Conservation (phyloP, 92 coral and sea anemone species). For the Actinostola sp. region DNA sequence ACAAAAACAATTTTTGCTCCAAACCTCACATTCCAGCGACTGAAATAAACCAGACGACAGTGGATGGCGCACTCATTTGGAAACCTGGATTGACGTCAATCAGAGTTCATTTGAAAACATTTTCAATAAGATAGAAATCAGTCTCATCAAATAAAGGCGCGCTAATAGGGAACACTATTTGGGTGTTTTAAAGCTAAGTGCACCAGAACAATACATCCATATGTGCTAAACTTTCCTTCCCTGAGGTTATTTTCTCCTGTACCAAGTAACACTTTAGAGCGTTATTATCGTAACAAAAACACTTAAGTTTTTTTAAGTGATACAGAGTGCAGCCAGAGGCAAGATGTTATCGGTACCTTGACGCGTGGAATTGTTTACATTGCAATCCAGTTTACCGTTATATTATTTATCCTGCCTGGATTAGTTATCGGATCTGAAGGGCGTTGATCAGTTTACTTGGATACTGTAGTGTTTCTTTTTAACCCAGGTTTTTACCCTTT, state of each 20-base stretch:
- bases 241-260: slow-evolving; percentile 14
- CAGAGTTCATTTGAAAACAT: neutral
- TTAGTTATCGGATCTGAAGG: no score
- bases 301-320: slow-evolving; percentile 17
- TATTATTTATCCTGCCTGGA: no score
- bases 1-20: neutral
- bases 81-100: neutral
- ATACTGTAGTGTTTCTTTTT: neutral
- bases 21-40: neutral
- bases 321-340: slow-evolving; percentile 29
- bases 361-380: slow-evolving; percentile 26
- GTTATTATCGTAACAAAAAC: slow-evolving; percentile 30
- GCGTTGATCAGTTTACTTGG: neutral
- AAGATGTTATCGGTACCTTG: slow-evolving; percentile 10
- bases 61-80: neutral
- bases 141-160: neutral
- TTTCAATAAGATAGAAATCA: no score
- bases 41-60: neutral
- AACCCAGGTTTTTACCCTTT: no score
- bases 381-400: slow-evolving; percentile 9
- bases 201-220: slow-evolving; percentile 4
- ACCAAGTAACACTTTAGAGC: slow-evolving; percentile 17
- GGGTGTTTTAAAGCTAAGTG: slow-evolving; percentile 3
- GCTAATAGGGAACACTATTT: no score
- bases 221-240: neutral